These are phyloP conservation scores for Andricus curvator DNA, from an alignment of 2,888 invertebrate genomes.

Conservation along the genomic window DNA sequence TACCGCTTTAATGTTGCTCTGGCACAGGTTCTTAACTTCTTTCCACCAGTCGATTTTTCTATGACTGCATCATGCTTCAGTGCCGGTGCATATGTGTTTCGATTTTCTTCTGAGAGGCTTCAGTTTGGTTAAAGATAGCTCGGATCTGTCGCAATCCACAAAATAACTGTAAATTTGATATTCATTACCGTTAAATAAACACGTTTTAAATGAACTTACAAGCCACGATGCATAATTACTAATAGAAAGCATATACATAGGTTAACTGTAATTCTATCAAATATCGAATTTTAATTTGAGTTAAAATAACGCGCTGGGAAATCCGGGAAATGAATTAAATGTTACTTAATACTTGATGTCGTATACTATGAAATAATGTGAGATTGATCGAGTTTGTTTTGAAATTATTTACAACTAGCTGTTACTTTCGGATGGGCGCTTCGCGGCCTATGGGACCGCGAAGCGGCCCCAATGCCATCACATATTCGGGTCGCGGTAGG, in stretches of 20 bases:
- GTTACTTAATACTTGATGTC: no score
- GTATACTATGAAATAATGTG: no score
- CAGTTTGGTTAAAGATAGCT: slow-evolving; percentile 1
- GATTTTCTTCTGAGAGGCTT: neutral
- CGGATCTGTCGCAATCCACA: neutral
- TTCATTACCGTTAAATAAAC: slow-evolving; percentile 24
- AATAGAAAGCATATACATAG: neutral
- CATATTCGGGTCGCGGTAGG: no score
- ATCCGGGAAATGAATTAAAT: no score
- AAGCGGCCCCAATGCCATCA: no score
- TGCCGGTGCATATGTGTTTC: neutral
- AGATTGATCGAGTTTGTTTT: no score
- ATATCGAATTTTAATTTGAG: no score
- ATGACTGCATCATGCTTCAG: neutral
- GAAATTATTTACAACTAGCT: no score
- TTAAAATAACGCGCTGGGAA: no score
- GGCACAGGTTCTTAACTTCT: neutral
- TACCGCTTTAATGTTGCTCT: slow-evolving; percentile 10
- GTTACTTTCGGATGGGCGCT: no score
- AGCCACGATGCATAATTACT: slow-evolving; percentile 6
- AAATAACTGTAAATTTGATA: slow-evolving; percentile 32
- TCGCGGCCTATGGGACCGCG: no score
- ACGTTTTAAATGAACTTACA: neutral
- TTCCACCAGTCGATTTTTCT: neutral
- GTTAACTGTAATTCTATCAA: neutral